Conservation (phyloP, 2,888 invertebrate species). For the Rhodophaea formosa region DNA sequence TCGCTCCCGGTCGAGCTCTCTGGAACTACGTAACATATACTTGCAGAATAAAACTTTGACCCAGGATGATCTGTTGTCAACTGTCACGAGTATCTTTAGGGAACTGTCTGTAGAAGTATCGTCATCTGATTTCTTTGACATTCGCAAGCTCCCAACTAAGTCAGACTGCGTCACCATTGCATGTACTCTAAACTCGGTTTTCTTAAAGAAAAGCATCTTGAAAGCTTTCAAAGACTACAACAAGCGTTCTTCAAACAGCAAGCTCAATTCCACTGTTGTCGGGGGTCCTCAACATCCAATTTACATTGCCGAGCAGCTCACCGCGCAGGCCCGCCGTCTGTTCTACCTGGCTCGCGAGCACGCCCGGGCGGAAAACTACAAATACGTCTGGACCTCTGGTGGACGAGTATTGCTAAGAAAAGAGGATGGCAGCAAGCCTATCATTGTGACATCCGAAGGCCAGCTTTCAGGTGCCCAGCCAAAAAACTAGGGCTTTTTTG, state of each 20-base stretch:
- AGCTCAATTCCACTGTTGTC: neutral
- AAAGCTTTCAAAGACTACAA: neutral
- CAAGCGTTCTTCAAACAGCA: neutral
- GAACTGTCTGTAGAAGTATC: neutral
- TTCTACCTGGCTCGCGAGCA: neutral
- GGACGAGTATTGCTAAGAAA: neutral
- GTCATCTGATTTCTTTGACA: neutral
- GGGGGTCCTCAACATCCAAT: neutral
- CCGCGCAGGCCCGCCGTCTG: neutral
- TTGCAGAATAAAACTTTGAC: neutral
- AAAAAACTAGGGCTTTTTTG: neutral
- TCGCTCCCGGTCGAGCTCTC: no score
- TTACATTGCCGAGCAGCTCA: neutral
- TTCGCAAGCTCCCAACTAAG: neutral
- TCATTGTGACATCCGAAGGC: neutral
- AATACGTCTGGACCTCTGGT: neutral
- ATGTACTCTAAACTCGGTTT: neutral
- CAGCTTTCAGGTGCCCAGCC: neutral
- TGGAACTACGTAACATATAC: no score
- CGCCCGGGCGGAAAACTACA: neutral
- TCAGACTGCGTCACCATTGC: neutral
- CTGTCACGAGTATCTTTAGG: neutral
- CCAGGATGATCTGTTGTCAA: neutral
- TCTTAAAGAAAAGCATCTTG: neutral
- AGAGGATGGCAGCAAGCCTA: neutral